Base-by-base conservation (phyloP, 2,888 invertebrate species). In the Cheilosia impressa region DNA sequence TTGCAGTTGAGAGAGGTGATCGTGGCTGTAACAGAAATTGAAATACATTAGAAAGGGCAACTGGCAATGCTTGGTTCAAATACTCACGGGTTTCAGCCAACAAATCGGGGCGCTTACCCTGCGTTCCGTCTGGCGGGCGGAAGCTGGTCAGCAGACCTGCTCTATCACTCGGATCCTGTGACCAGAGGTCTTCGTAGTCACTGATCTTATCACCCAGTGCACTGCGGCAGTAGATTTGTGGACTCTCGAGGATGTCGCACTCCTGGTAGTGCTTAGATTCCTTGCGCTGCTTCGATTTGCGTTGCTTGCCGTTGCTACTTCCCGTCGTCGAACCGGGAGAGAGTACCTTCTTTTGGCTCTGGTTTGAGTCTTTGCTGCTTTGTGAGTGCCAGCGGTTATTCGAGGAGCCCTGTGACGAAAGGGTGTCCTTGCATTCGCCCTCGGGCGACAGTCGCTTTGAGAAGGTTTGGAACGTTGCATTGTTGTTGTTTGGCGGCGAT, bases 161-260 rank as follows among this genome's bases (percentile, higher is more conserved):
- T 87, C 94, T 93, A 81, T 93, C 93, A 92, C 89, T 92, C 89
- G 88, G 94, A 84, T 95, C 95, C 69, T 95, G 95, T 87, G 96
- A 95, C 98, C 98, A 98, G 88, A 98, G 96, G 91, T 98, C 98
- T 93, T 98, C 98, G 90, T 98, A 98, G 92, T 98, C 98, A 89
- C 98, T 98, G 57, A 97, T 96, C 93, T 98, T 98, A 91, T 98
- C 98, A 85, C 96, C 96, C 41, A 98, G 93, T 1, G 96, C 96
- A 92, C 97, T 97, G 89, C 96, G 94, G 90, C 96, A 97, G 90
- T 97, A 97, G 66, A 95, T 94, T 85, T 95, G 95, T 41, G 96
- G 96, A 69, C 97, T 96, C 91, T 97, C 97, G 87, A 97, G 93
- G 83, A 97, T 97, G 90, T 97, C 96, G 19, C 96, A 96, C 90